Evolutionary conservation across 2,888 invertebrate genomes (phyloP), one percentile per base, ranked within the genome.

Genomic region (Malachius bipustulatus): DNA sequence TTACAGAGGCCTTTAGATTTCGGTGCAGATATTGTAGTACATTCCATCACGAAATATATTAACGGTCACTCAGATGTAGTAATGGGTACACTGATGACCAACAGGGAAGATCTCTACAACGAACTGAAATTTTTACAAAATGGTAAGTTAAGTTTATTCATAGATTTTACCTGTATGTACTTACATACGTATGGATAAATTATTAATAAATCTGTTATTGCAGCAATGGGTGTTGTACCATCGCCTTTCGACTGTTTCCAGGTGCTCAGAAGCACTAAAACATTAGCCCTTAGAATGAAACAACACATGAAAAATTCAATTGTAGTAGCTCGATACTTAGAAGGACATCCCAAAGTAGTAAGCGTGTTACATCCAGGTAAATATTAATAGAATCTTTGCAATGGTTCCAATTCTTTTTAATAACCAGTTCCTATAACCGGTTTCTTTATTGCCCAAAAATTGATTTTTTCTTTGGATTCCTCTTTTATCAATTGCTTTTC

Each of bases 41-140:
- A 96, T 62, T 97, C 97, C 0, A 56, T 94, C 36, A 93, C 94
- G 0, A 97, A 98, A 64, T 98, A 96, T 58, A 87, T 98, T 78
- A 98, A 98, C 62, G 97, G 97, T 1, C 97, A 98, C 63, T 81
- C 88, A 1, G 97, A 98, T 65, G 84, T 93, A 12, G 77, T 97
- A 4, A 97, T 97, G 97, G 97, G 97, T 2, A 82, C 85, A n/a
- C 75, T 81, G 4, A 67, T 84, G 16, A 73, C 82, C 3, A 88
- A 77, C 47, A 70, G 76, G 47, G 75, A 82, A 27, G 73, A 73
- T 28, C 50, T 94, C 2, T 77, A 75, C 42, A 64, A 76, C 8
- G 73, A 70, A 54, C 62, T 98, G 19, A 70, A 77, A 47, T 96
- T 85, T 64, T 65, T 89, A 41, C 94, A 94, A 68, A 89, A 90